Percentiles rank a stretch among this genome's conserved stretches.
phyloP scores from a whole-genome alignment of 92 coral and sea anemone species.

The Metridium senile region DNA sequence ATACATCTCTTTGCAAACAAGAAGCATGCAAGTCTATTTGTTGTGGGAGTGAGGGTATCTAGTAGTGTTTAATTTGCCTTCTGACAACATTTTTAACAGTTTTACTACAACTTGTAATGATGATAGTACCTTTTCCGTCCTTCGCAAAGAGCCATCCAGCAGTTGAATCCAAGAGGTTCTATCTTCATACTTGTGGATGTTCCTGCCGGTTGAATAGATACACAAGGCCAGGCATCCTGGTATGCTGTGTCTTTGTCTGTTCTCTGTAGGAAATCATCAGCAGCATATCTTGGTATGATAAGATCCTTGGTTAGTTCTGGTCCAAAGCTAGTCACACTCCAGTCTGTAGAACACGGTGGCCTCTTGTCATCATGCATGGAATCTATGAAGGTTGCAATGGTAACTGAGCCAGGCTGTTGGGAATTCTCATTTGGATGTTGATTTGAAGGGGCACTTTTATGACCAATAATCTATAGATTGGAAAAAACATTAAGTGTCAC shows the following conservation, averaged over 20 bases:
- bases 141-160: constrained; percentile 75
- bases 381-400: constrained; percentile 44
- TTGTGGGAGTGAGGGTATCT: no score
- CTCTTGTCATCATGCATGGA: constrained; percentile 42
- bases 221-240: constrained; percentile 66
- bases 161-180: constrained; percentile 66
- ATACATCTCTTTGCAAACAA: no score
- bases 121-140: constrained; percentile 63
- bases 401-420: constrained; percentile 47
- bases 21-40: no score
- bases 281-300: constrained; percentile 63
- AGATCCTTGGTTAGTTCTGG: constrained; percentile 61
- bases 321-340: constrained; percentile 64
- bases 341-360: constrained; percentile 55
- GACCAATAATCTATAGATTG: constrained; percentile 45
- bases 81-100: no score
- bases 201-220: constrained; percentile 64
- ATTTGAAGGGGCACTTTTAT: constrained; percentile 50
- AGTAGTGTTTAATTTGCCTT: no score
- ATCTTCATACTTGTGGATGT: constrained; percentile 46
- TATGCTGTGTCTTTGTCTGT: constrained; percentile 47
- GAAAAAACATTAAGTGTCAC: neutral
- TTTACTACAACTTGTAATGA: no score
- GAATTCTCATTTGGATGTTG: constrained; percentile 66
- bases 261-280: constrained; percentile 68